Conservation (phyloP, 1,140 invertebrate genomes). For the Heliconius congener region DNA sequence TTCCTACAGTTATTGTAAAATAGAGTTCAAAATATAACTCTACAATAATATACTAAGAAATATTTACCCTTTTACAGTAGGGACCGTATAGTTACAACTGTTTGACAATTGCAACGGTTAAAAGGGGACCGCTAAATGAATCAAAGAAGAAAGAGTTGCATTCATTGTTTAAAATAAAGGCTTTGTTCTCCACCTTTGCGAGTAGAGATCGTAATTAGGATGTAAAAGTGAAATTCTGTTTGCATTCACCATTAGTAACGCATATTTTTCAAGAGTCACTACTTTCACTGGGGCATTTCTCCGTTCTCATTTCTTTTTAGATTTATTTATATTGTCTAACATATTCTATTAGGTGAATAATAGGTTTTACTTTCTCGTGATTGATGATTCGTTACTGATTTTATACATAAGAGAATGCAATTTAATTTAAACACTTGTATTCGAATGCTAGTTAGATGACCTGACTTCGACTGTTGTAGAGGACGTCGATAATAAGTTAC, state of each 20-base stretch:
- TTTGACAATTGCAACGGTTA: constrained; percentile 58
- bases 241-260: constrained; percentile 64
- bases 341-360: constrained; percentile 23
- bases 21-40: constrained; percentile 18
- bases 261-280: constrained; percentile 55
- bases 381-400: constrained; percentile 15
- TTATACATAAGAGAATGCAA: not conserved
- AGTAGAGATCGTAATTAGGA: constrained; percentile 69
- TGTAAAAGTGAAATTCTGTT: constrained; percentile 74
- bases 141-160: constrained; percentile 70
- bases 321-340: constrained; percentile 26
- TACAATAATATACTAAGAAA: constrained; percentile 11
- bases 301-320: constrained; percentile 21
- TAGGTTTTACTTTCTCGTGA: constrained; percentile 30
- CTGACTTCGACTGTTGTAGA: no score
- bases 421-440: no score
- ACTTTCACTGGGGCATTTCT: constrained; percentile 67
- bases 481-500: no score
- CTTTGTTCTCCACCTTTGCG: constrained; percentile 45
- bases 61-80: constrained; percentile 64
- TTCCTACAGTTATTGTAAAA: not conserved
- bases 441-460: no score
- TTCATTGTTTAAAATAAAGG: constrained; percentile 57
- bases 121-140: constrained; percentile 61
- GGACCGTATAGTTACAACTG: constrained; percentile 58